Evolutionary conservation across 2,113 vertebrate species (phyloP), one percentile per base, ranked within the genome.

Genomic region (Pycnonotus jocosus): DNA sequence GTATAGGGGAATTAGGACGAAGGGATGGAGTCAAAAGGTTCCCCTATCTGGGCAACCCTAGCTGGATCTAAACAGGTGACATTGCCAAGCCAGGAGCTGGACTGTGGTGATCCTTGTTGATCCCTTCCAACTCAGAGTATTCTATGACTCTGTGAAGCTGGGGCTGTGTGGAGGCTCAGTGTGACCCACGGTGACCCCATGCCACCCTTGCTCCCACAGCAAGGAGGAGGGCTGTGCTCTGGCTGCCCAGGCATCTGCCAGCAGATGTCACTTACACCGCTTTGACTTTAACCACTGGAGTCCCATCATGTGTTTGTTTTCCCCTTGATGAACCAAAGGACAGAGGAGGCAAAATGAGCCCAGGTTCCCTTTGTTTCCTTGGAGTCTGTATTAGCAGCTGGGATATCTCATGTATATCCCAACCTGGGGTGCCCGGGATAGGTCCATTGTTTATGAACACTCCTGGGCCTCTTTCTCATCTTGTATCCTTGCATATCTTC

Each of bases 131-230:
- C n/a, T 38, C 30, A 18, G n/a, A 6, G 10, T 30, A 7, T 30
- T 60, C 44, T 17, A 4, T n/a, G 42, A 35, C 35, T 48, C 20
- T 5, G 6, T 35, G 48, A 27, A 74, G 31, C 47, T 76, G 54
- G 61, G 28, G 53, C 53, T 90, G 28, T 4, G 3, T 33, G 38
- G 44, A 54, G 22, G 35, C 22, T 86, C 7, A 1, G 30, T 0
- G 8, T 47, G 48, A 7, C 38, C 37, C 5, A 0, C 1, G 0
- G 9, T n/a, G 56, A 14, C 16, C 35, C 40, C 27, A 2, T 5
- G 23, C 31, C 61, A 61, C 18, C 24, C 40, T 74, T 56, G 37
- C 38, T 83, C 21, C 72, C 51, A 3, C 1, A 4, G n/a, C 31
- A 14, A 23, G 18, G n/a, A 72, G 64, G 31, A 83, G 42, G 30